A percentile compares a stretch with the other conserved stretches of the same genome.
Conservation (phyloP, 2,888 invertebrate species). For the Sepioteuthis lessoniana region DNA sequence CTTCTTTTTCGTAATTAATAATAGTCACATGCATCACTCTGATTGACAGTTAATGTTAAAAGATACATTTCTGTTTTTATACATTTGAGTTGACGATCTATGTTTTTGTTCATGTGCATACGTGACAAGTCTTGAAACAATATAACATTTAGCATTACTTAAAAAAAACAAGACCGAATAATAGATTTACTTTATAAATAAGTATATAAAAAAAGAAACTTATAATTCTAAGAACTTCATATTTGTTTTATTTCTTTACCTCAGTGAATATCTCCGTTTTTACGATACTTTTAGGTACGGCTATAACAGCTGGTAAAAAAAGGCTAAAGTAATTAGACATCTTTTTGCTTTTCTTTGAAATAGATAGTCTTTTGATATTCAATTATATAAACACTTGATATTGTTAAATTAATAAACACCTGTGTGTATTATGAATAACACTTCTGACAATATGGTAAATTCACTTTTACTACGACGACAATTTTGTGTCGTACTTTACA, state of each 20-base stretch:
- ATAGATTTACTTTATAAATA: too few species aligned
- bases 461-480: not conserved
- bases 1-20: not conserved
- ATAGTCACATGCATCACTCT: not conserved
- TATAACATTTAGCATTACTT: too few species aligned
- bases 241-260: too few species aligned
- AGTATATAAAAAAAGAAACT: too few species aligned
- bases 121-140: not conserved
- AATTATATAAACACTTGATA: not conserved
- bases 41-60: not conserved
- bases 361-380: not conserved
- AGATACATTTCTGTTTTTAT: not conserved
- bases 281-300: not conserved
- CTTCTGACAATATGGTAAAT: conserved; percentile 17
- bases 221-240: too few species aligned
- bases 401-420: not conserved
- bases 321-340: not conserved
- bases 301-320: not conserved
- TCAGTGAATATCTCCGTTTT: too few species aligned
- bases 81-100: not conserved
- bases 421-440: not conserved
- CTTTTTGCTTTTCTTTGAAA: not conserved
- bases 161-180: too few species aligned
- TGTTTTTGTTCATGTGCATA: not conserved
- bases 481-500: not conserved